Evolutionary conservation across 2,797 vertebrate species (phyloP).

Genomic region (Crenuchus spilurus): DNA sequence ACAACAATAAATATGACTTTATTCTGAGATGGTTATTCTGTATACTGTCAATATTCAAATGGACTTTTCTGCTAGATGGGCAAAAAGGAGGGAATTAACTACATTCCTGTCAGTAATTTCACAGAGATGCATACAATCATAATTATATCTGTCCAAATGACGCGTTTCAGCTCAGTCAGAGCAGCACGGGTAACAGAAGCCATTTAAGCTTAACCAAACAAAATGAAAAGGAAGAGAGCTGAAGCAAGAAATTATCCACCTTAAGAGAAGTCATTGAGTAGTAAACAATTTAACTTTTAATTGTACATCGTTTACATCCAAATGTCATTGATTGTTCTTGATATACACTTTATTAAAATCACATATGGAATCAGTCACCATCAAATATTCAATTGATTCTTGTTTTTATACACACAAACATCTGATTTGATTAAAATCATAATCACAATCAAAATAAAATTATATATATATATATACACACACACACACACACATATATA

Average conservation of each 20-base stretch:
- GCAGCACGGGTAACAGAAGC: background rate
- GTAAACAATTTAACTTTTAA: background rate
- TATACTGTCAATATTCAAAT: background rate
- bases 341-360: no score
- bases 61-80: background rate
- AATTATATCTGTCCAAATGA: background rate
- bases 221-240: background rate
- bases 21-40: background rate
- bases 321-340: background rate
- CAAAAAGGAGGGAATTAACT: background rate
- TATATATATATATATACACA: background rate
- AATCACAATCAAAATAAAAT: no score
- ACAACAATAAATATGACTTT: conserved; percentile 62
- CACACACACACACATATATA: background rate
- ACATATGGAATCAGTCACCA: no score
- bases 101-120: background rate
- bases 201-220: background rate
- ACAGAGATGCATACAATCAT: background rate
- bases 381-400: no score
- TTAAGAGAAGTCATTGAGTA: background rate
- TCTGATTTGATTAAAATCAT: background rate
- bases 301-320: background rate
- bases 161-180: background rate
- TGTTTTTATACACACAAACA: background rate
- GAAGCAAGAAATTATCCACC: background rate